Percentiles rank a stretch among this genome's conserved stretches.
These are phyloP conservation scores for Acropora tenuis DNA, from an alignment of 64 coral and sea anemone species.

Conservation along the genomic window DNA sequence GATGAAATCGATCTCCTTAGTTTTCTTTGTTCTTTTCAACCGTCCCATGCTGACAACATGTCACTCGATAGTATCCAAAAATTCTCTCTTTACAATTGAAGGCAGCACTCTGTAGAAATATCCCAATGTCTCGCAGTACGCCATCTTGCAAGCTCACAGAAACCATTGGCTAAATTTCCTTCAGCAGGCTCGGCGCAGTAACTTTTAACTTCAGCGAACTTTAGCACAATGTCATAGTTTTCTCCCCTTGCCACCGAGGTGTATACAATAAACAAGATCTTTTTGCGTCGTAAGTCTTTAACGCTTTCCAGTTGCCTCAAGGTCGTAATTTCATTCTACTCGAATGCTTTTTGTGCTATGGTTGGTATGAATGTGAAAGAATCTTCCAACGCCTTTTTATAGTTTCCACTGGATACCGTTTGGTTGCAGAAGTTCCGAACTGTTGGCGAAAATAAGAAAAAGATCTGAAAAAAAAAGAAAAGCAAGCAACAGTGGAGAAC, in stretches of 20 bases:
- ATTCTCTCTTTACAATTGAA: background rate
- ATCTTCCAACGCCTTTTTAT: background rate
- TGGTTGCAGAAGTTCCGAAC: background rate
- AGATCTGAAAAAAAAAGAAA: background rate
- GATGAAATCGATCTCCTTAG: background rate
- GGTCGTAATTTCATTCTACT: background rate
- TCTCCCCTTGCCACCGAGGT: background rate
- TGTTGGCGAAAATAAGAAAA: background rate
- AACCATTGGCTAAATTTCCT: constrained; percentile 11
- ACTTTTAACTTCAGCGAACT: background rate
- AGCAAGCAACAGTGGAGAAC: too few species aligned
- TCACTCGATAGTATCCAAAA: background rate
- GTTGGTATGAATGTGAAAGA: background rate
- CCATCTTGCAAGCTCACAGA: constrained; percentile 50
- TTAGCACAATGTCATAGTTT: background rate
- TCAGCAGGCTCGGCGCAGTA: constrained; percentile 46
- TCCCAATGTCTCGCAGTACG: constrained; percentile 41
- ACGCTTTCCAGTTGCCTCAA: background rate
- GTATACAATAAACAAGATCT: constrained; percentile 14
- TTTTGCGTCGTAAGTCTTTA: background rate
- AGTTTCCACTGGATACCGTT: background rate
- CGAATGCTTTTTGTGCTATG: background rate
- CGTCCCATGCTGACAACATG: background rate
- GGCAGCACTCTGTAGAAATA: background rate
- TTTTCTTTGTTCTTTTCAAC: too few species aligned